Evolutionary conservation across 2,888 invertebrate genomes (phyloP), one percentile per base, ranked within the genome.

Genomic region (Cordilura impudica): DNA sequence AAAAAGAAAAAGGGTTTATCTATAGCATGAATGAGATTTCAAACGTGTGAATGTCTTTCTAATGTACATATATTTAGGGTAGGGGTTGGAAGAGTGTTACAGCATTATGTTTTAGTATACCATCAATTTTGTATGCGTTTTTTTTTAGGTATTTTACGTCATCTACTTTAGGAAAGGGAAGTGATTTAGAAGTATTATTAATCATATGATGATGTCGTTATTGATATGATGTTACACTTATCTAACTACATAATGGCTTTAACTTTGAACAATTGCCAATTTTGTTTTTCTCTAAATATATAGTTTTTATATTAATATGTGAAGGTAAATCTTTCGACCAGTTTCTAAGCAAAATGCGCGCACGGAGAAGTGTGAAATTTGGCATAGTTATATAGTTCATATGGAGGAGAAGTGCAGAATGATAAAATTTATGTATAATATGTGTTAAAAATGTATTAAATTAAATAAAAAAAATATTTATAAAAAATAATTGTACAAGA

Each of bases 171-270:
- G 83, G 79, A 75, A 78, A 82, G 82, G 87, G 87, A 87, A 87
- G 86, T 85, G 86, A 87, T 87, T 87, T 87, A 85, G 85, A 86
- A 85, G 86, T 85, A 86, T 87, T 87, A 87, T 87, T 87, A 87
- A 87, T 87, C 87, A 87, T 87, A 85, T 85, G 84, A 85, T 85
- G 84, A 87, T 85, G 86, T 84, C 83, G 83, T 84, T 84, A 87
- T 84, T 85, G 87, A 87, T 87, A 87, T 85, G 72, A 65, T 10
- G 35, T 39, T 39, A 39, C n/a, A 39, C 35, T 39, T 39, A 39
- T 39, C 35, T 39, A 39, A n/a, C 35, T n/a, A 31, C 31, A 31
- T 31, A 39, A 39, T 39, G 35, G 12, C 35, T 1, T 39, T 4
- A 31, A 31, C 8, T 31, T 31, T 12, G 2, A 31, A 31, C 31